Percentiles rank a stretch among this genome's conserved stretches.
Conservation (phyloP, 2,888 invertebrate species). For the Coremacera marginata region DNA sequence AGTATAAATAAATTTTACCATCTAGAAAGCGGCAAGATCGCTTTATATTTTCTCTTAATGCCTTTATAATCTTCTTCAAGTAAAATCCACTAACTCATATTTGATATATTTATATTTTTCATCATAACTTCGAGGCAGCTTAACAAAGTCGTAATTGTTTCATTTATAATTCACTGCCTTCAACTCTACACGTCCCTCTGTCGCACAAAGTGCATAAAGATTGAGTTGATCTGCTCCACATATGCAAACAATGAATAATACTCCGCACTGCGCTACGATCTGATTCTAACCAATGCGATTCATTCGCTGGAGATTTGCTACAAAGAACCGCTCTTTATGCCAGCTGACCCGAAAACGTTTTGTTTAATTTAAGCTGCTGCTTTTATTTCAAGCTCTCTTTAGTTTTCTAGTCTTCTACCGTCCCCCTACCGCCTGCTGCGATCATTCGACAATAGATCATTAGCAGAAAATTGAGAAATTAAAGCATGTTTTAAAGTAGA, state of each 20-base stretch:
- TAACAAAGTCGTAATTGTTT: conserved; percentile 8
- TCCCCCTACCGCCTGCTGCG: neutral
- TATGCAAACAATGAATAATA: conserved; percentile 23
- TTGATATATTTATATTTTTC: neutral
- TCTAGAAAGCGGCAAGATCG: no score
- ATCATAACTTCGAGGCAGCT: neutral
- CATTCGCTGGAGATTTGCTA: conserved; percentile 4
- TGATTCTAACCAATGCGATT: neutral
- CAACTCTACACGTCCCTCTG: neutral
- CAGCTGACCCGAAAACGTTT: conserved; percentile 24
- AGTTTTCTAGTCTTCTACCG: neutral
- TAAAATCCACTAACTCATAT: no score
- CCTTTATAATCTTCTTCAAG: no score
- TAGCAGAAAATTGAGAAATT: conserved; percentile 8
- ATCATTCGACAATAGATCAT: neutral
- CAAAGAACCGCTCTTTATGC: conserved; percentile 2
- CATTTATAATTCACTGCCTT: neutral
- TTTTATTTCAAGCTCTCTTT: neutral
- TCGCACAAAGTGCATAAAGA: no score
- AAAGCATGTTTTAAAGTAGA: conserved; percentile 18
- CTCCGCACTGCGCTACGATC: neutral
- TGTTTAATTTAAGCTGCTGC: neutral
- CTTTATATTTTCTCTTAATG: no score
- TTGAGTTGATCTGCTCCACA: conserved; percentile 14
- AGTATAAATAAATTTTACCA: no score